Evolutionary conservation across 2,888 invertebrate genomes (phyloP), one percentile per base, ranked within the genome.

Genomic region (Pheosia gnoma): DNA sequence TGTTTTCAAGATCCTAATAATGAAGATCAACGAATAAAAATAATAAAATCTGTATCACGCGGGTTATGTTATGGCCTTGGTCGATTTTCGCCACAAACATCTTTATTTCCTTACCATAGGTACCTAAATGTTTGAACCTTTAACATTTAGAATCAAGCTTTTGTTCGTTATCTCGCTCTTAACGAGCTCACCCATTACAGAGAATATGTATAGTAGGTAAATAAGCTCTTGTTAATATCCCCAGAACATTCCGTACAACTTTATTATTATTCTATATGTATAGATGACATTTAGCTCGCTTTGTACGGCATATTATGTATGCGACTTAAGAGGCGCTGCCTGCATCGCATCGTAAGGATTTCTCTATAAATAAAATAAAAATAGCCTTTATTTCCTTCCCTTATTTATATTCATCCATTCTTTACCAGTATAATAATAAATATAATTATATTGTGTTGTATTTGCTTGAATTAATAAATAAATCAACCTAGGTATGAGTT

Each of bases 131-230:
- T 67, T 59, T 59, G 63, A 65, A 75, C 78, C 75, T 76, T 71
- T 82, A 82, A 75, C 80, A 81, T 83, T 82, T 53, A 67, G 62
- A 65, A 61, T 57, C 53, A 61, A 62, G 58, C 66, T 60, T 59
- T 63, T 61, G 64, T 66, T 67, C 74, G 68, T 67, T 70, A 72
- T 72, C 67, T 69, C 54, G 39, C 37, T 25, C 25, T 60, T 73
- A 78, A 79, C 73, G 72, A 79, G 73, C 60, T 69, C 36, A 60
- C 70, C 73, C 74, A 76, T 78, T 75, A 74, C 67, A 62, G 72
- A 72, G 70, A 76, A 68, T 72, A 74, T 63, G 63, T 61, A 61
- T 63, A 60, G 60, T 63, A 69, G 63, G 66, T 72, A 71, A 66
- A 58, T 58, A 67, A 58, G 66, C 55, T 55, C 54, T 60, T 58